phyloP scores from a whole-genome alignment of 2,888 invertebrate genomes.

The Ptychoptera contaminata region DNA sequence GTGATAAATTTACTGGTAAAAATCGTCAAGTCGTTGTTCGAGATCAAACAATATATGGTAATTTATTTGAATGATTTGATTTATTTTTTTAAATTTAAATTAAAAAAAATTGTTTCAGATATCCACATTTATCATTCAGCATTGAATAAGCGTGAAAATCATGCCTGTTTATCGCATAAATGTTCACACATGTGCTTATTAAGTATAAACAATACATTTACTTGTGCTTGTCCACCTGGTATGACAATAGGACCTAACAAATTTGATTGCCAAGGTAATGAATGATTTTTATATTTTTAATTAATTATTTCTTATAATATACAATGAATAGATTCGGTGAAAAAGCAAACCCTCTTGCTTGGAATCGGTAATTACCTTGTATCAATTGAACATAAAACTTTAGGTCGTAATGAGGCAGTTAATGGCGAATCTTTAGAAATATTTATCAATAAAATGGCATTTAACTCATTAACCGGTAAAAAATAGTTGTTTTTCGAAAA shows the following conservation, averaged over 20 bases:
- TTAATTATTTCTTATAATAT: neutral
- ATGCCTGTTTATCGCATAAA: slow-evolving; percentile 44
- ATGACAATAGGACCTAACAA: slow-evolving; percentile 38
- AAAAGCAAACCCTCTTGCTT: slow-evolving; percentile 20
- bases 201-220: slow-evolving; percentile 35
- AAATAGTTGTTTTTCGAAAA: too few relatives aligned
- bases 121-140: slow-evolving; percentile 62
- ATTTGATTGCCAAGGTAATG: slow-evolving; percentile 1
- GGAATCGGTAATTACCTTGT: slow-evolving; percentile 41
- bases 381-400: slow-evolving; percentile 43
- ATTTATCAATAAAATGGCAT: slow-evolving; percentile 49
- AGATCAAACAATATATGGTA: slow-evolving; percentile 30
- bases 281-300: slow-evolving; percentile 1
- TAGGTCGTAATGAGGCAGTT: slow-evolving; percentile 47
- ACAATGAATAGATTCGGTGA: slow-evolving; percentile 11
- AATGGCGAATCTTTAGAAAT: slow-evolving; percentile 32
- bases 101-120: slow-evolving; percentile 35
- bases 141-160: slow-evolving; percentile 35
- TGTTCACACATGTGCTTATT: slow-evolving; percentile 71
- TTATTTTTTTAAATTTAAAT: neutral
- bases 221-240: slow-evolving; percentile 64
- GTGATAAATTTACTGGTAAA: slow-evolving; percentile 62
- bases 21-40: slow-evolving; percentile 38
- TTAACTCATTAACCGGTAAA: slow-evolving; percentile 38
- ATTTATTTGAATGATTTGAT: neutral